phyloP scores from a whole-genome alignment of 2,113 vertebrate genomes.

The Penelope pileata region DNA sequence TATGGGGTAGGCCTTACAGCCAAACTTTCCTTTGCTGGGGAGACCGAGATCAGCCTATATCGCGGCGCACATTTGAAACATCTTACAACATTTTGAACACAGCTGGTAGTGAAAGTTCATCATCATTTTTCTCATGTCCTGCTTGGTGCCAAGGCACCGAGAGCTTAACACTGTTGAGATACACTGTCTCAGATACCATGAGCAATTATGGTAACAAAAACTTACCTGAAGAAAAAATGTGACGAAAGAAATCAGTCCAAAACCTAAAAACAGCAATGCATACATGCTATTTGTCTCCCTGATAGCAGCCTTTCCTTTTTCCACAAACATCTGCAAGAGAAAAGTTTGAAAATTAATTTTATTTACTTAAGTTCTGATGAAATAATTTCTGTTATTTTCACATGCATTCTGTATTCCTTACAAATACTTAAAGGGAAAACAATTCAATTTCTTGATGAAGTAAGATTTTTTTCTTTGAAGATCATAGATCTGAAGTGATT shows the following conservation, averaged over 20 bases:
- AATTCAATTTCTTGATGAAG: background rate
- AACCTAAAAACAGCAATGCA: background rate
- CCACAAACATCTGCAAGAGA: background rate
- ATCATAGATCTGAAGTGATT: background rate
- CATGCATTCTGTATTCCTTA: background rate
- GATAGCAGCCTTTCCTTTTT: background rate
- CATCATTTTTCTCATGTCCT: background rate
- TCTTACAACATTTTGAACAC: background rate
- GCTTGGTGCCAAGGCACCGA: background rate
- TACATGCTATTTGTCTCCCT: background rate
- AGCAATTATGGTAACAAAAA: background rate
- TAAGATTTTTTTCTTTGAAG: background rate
- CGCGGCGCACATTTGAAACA: background rate
- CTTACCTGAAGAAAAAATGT: background rate
- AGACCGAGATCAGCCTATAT: background rate
- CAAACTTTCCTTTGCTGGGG: background rate
- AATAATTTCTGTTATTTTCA: background rate
- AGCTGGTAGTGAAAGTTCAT: background rate
- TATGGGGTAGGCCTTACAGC: background rate
- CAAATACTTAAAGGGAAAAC: background rate
- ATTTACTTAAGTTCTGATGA: background rate
- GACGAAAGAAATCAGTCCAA: background rate
- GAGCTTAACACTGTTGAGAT: background rate
- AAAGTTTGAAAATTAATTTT: background rate
- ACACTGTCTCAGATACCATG: background rate